phyloP scores from a whole-genome alignment of 2,113 vertebrate species.

The Neomonachus schauinslandi region DNA sequence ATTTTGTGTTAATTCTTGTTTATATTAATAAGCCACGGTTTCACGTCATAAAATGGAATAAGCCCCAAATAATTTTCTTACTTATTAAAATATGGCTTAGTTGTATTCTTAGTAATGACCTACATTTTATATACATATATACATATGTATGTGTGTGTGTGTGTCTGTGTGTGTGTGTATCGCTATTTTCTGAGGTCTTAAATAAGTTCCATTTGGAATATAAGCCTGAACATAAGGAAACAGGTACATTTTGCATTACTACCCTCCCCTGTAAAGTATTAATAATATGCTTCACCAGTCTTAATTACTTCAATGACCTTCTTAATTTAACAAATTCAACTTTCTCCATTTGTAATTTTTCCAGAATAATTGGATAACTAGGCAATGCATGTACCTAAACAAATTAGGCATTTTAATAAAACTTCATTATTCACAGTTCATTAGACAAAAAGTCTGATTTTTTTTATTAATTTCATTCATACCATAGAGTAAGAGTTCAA shows the following conservation, averaged over 20 bases:
- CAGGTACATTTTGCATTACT: constrained; percentile 78
- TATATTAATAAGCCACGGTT: background rate
- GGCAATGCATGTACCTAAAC: constrained; percentile 86
- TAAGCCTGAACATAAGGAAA: constrained; percentile 58
- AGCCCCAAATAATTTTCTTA: background rate
- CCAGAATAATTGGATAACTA: constrained; percentile 87
- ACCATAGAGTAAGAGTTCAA: constrained; percentile 62
- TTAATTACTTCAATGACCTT: constrained; percentile 88
- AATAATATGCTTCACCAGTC: constrained; percentile 87
- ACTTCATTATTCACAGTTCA: constrained; percentile 87
- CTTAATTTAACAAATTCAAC: constrained; percentile 86
- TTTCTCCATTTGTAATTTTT: constrained; percentile 85
- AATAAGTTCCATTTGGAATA: constrained; percentile 65
- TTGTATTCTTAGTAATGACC: constrained; percentile 54
- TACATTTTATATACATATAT: background rate
- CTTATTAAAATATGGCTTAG: constrained; percentile 54
- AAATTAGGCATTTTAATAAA: constrained; percentile 87
- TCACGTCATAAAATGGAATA: background rate
- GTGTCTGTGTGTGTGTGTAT: background rate
- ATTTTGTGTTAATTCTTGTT: background rate
- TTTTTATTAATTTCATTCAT: constrained; percentile 83
- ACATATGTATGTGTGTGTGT: background rate
- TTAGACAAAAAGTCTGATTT: constrained; percentile 83
- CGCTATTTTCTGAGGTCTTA: constrained; percentile 73
- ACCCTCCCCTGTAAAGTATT: constrained; percentile 80